Conservation (phyloP, 64 coral and sea anemone species). For the Dendronephthya gigantea region DNA sequence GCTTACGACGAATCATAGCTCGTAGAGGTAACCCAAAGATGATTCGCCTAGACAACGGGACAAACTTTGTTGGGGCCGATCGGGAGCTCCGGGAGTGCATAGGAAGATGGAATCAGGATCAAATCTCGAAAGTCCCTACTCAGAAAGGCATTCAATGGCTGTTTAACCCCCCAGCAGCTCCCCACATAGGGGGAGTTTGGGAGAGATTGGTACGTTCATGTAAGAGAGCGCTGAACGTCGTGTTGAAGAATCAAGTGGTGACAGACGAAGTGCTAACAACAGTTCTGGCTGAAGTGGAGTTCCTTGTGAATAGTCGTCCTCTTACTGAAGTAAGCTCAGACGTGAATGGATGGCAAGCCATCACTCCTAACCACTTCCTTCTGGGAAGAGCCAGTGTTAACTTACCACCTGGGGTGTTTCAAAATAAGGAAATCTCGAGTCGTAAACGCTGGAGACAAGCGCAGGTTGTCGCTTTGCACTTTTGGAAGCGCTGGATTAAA, state of each 20-base stretch:
- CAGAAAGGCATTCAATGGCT: constrained; percentile 16
- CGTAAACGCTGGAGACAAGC: no score
- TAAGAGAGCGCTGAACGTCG: neutral
- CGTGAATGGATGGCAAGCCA: no score
- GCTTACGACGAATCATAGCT: no score
- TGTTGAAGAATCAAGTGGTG: neutral
- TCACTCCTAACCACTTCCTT: no score
- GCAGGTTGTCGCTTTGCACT: no score
- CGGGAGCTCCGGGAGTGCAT: neutral
- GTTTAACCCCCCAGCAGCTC: neutral
- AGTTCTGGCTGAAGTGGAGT: neutral
- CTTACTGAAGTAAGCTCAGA: neutral
- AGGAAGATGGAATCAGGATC: constrained; percentile 9
- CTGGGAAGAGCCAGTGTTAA: no score
- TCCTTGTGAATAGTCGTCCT: neutral
- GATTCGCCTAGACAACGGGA: neutral
- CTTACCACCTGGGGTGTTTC: no score
- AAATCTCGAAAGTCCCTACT: constrained; percentile 9
- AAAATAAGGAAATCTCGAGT: no score
- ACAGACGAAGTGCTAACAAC: neutral
- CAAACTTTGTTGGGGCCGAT: constrained; percentile 29
- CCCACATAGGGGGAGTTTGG: neutral
- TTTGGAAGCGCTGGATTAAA: no score
- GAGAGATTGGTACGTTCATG: neutral
- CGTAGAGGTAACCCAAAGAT: neutral